These are phyloP conservation scores for Mimumesa dahlbomi DNA, from an alignment of 2,888 invertebrate genomes.

Conservation along the genomic window DNA sequence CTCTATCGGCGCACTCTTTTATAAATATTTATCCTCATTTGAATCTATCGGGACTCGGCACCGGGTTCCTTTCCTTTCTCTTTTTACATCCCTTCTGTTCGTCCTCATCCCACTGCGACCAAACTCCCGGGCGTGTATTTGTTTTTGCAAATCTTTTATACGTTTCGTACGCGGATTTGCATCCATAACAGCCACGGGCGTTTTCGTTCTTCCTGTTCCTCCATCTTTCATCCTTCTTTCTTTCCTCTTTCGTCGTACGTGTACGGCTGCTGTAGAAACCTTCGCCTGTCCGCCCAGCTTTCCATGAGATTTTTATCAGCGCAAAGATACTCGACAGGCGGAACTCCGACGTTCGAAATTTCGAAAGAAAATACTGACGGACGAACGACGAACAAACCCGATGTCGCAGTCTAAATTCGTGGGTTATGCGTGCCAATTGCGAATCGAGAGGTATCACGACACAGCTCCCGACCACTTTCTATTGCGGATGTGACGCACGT, in stretches of 20 bases:
- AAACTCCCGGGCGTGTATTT: slow-evolving; percentile 67
- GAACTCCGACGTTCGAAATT: too few relatives aligned
- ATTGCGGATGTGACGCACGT: too few relatives aligned
- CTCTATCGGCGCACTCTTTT: slow-evolving; percentile 72
- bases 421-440: too few relatives aligned
- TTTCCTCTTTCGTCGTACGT: slow-evolving; percentile 24
- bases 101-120: slow-evolving; percentile 18
- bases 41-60: slow-evolving; percentile 69
- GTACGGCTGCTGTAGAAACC: slow-evolving; percentile 6
- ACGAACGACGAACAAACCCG: too few relatives aligned
- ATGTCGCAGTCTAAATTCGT: too few relatives aligned
- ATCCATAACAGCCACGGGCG: slow-evolving; percentile 69
- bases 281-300: slow-evolving; percentile 1
- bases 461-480: too few relatives aligned
- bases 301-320: slow-evolving; percentile 3
- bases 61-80: slow-evolving; percentile 11
- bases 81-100: slow-evolving; percentile 4
- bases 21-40: slow-evolving; percentile 79
- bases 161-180: slow-evolving; percentile 74
- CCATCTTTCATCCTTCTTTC: slow-evolving; percentile 36
- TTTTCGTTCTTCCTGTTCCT: slow-evolving; percentile 43
- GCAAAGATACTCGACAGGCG: too few relatives aligned
- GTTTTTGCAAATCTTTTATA: slow-evolving; percentile 77
- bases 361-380: too few relatives aligned
- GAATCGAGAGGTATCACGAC: too few relatives aligned